Evolutionary conservation across 64 coral and sea anemone genomes (phyloP), one percentile per base, ranked within the genome.

Genomic region (Platygyra sinensis): DNA sequence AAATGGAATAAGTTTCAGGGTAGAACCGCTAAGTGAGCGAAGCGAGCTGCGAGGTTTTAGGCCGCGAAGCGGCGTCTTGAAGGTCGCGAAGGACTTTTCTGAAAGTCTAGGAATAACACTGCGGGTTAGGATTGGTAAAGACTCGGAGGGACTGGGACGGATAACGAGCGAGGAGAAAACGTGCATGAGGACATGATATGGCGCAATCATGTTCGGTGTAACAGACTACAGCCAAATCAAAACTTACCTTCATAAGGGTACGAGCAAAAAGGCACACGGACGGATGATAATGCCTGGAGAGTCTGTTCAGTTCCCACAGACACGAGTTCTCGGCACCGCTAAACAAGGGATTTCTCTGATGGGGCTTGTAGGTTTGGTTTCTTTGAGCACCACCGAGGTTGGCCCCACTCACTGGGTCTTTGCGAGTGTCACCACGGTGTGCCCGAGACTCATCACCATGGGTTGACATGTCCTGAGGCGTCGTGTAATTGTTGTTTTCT

Each of bases 221-320:
- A 46, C 4, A 46, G 42, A 46, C 4, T 8, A 46, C 6, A 46
- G 42, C 42, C 42, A 8, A 46, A 46, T 5, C 7, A 5, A 0
- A 46, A 5, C 42, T 46, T 46, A 99, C 94, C 94, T 94, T 79
- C 60, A 90, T 80, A 18, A 99, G 86, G 14, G 77, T 79, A 72
- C 82, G 32, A 74, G 97, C 97, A 76, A 99, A 99, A 76, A 88
- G 78, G 62, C 52, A 67, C 13, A 99, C 94, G 16, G 97, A 96
- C 5, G 97, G 97, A 86, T 99, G 94, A 33, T 99, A 99, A 89
- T 99, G 97, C 14, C 82, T 49, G 15, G 82, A 95, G 11, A 99
- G 46, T 29, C 78, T 86, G 28, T 83, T 88, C 6, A 99, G 76
- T 75, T 99, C 97, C 94, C 97, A 96, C 13, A 93, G 72, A 84